phyloP scores from a whole-genome alignment of 2,888 invertebrate species.

The Dasysyrphus tricinctus region DNA sequence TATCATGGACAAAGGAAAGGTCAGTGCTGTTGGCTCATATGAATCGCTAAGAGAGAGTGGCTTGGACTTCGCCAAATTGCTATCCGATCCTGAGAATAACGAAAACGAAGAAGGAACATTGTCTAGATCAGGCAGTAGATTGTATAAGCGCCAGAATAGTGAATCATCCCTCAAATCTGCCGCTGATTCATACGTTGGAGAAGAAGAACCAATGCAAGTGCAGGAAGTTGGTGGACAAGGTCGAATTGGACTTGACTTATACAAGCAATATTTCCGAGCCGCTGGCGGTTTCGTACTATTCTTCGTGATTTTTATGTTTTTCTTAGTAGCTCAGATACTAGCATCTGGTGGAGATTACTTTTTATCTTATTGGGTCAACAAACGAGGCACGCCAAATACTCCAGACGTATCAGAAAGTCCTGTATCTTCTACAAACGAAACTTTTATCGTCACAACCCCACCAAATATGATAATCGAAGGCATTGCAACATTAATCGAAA shows the following conservation, averaged over 20 bases:
- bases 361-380: constrained; percentile 87
- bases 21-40: constrained; percentile 87
- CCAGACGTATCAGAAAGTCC: not conserved
- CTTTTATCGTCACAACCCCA: constrained; percentile 30
- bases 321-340: constrained; percentile 87
- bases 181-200: constrained; percentile 83
- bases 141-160: constrained; percentile 81
- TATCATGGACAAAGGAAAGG: constrained; percentile 82
- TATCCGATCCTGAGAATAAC: constrained; percentile 85
- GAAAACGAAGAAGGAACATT: constrained; percentile 78
- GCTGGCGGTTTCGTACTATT: constrained; percentile 88
- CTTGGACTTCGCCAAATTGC: constrained; percentile 90
- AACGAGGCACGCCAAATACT: constrained; percentile 25
- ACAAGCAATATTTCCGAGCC: constrained; percentile 88
- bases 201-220: constrained; percentile 81
- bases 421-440: constrained; percentile 21
- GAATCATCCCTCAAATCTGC: constrained; percentile 84
- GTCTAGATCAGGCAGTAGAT: constrained; percentile 79
- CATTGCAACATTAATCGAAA: constrained; percentile 34
- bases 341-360: constrained; percentile 92
- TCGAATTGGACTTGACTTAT: constrained; percentile 86
- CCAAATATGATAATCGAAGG: constrained; percentile 30
- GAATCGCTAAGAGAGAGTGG: constrained; percentile 89
- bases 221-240: constrained; percentile 87
- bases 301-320: constrained; percentile 86